Evolutionary conservation across 2,797 vertebrate species (phyloP), one percentile per base, ranked within the genome.

Genomic region (Microchirus variegatus): DNA sequence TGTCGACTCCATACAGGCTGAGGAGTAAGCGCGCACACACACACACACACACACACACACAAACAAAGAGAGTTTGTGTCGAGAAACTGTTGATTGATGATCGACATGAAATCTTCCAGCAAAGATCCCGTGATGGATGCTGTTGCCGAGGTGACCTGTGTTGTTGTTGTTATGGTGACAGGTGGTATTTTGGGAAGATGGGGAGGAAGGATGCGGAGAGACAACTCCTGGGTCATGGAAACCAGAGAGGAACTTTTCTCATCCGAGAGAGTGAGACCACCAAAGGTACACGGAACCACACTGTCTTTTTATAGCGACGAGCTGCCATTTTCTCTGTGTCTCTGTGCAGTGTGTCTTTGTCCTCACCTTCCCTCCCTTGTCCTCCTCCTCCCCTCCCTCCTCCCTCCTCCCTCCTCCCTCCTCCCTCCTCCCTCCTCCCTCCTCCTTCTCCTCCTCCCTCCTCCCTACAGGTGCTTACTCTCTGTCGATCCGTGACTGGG

Each of bases 131-230:
- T 37, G 36, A 48, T 58, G 59, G 57, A 31, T 61, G 59, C 44
- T 61, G 49, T 53, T 73, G 52, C 63, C 35, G 54, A 18, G 38
- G 49, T 85, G 75, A 85, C 79, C 56, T 11, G 7, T 70, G 22
- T 22, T 72, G 70, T 56, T 71, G 77, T 85, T 81, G 75, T 82
- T 60, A 56, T 89, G 86, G 73, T 68, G 59, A 87, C 80, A 99
- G 97, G 89, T 99, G 97, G 97, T 99, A 97, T 93, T 99, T 99
- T 8, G 97, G 97, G 59, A 99, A 99, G 91, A 95, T 98, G 59
- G 94, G 96, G 15, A 94, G 97, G 73, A 99, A 99, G 77, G 97
- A 99, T 62, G 95, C 97, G 0, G 97, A 99, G 87, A 90, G 97
- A 72, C 95, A 96, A 77, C 92, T 99, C 47, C 89, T 99, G 63